Base-by-base conservation (phyloP, 2,113 vertebrate genomes). In the Emydura subglobosa region DNA sequence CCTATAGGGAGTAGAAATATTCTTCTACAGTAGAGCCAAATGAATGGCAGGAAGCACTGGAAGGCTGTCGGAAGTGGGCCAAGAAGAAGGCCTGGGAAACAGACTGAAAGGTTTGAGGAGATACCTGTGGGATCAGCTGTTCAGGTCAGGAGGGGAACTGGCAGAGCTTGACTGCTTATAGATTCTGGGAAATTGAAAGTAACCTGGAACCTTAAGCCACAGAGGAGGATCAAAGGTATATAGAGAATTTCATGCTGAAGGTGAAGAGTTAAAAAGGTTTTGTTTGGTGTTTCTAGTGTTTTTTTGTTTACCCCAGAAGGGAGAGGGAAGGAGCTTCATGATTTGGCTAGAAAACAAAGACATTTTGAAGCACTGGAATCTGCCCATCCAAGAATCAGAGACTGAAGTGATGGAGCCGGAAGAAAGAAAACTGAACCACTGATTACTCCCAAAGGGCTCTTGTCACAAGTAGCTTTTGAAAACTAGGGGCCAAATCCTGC, bases 371-470 rank as follows among this genome's bases (percentile, higher is more conserved):
- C 5, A 44, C 1, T 25, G 54, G 19, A 39, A 1, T 25, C 81
- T 78, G 39, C 22, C 57, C 4, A 88, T 4, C 1, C 9, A 8
- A 54, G 29, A 61, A 1, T 2, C 12, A 0, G 13, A 25, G 21
- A 9, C 24, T 92, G 47, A 3, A 87, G 21, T 4, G 5, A 49
- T 80, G n/a, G 51, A 68, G 55, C 65, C 7, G 59, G 53, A 72
- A 29, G 34, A 54, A 54, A 1, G 82, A 84, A 93, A 53, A 2
- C 8, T 84, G 42, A 83, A 95, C 53, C 1, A 4, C 7, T 57
- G 53, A 27, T 2, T 21, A 76, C 6, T 49, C 54, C 17, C 25
- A 55, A 29, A 5, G 17, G 72, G 6, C 5, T 68, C 89, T 51
- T 82, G 19, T 22, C 42, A 53, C 1, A 72, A 22, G 34, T 13